Percentiles rank a stretch among this genome's conserved stretches.
Conservation (phyloP, 2,888 invertebrate species). For the Drosophila bunnanda region DNA sequence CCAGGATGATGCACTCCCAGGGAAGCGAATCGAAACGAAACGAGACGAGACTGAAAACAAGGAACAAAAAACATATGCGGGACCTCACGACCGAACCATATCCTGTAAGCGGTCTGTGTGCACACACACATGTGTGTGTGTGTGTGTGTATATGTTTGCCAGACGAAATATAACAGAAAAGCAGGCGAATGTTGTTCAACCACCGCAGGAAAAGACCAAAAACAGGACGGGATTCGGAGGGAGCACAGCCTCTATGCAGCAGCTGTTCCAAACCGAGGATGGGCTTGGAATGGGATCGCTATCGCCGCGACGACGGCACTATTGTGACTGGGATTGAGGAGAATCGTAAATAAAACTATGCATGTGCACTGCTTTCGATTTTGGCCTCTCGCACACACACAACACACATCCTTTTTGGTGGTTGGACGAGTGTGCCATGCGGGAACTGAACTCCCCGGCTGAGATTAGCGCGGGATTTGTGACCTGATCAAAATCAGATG, state of each 20-base stretch:
- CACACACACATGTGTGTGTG: conserved; percentile 11
- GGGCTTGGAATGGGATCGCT: conserved; percentile 41
- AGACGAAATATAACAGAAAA: conserved; percentile 75
- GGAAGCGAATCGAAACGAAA: conserved; percentile 36
- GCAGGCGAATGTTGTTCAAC: conserved; percentile 75
- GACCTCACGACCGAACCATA: conserved; percentile 52
- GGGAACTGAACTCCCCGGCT: conserved; percentile 59
- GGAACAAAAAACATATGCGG: conserved; percentile 77
- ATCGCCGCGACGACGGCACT: neutral
- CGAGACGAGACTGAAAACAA: conserved; percentile 33
- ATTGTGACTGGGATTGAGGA: conserved; percentile 18
- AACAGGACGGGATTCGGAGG: conserved; percentile 18
- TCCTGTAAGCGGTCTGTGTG: conserved; percentile 63
- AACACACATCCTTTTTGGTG: conserved; percentile 41
- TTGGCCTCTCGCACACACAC: conserved; percentile 15
- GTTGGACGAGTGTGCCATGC: conserved; percentile 54
- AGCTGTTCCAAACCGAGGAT: conserved; percentile 77
- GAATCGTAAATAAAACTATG: conserved; percentile 45
- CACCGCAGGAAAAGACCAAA: conserved; percentile 28
- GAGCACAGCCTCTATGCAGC: conserved; percentile 55
- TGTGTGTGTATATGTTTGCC: conserved; percentile 26
- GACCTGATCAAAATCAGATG: conserved; percentile 58
- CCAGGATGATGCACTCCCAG: conserved; percentile 36
- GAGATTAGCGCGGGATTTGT: conserved; percentile 77
- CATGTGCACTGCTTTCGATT: conserved; percentile 60